Conservation (phyloP, 2,888 invertebrate species). For the Harpalus rufipes region DNA sequence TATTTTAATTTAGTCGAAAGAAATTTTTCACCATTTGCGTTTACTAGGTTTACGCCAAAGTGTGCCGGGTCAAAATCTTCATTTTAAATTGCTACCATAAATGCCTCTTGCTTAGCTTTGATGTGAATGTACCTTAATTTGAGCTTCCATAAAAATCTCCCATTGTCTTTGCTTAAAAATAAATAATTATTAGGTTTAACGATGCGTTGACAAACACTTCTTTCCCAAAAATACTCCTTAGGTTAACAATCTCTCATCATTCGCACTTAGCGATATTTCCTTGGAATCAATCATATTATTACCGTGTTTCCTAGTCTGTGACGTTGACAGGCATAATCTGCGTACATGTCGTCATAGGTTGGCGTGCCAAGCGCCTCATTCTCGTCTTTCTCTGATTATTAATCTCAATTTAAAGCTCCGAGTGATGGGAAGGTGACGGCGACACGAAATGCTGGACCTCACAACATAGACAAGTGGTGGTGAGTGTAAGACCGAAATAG, state of each 20-base stretch:
- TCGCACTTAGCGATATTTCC: constrained; percentile 5
- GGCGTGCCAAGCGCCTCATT: constrained; percentile 31
- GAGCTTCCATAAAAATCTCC: too few species aligned
- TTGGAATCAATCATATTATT: not conserved
- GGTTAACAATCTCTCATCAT: not conserved
- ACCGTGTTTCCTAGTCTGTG: not conserved
- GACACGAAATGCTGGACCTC: not conserved
- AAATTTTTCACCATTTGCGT: too few species aligned
- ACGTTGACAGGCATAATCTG: constrained; percentile 22
- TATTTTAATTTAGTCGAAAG: too few species aligned
- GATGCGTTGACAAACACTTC: not conserved
- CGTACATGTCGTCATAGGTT: constrained; percentile 22
- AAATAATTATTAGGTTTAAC: not conserved
- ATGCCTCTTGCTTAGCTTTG: too few species aligned
- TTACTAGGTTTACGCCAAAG: too few species aligned
- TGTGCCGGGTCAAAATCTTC: too few species aligned
- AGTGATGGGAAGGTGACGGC: not conserved
- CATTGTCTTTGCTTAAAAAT: not conserved
- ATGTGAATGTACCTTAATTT: too few species aligned
- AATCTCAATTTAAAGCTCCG: constrained; percentile 46
- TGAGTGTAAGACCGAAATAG: constrained; percentile 28
- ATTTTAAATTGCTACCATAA: too few species aligned
- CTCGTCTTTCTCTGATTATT: constrained; percentile 50
- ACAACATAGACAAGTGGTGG: not conserved
- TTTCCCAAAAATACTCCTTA: not conserved